Evolutionary conservation across 2,797 vertebrate genomes (phyloP).

Genomic region (Alca torda): DNA sequence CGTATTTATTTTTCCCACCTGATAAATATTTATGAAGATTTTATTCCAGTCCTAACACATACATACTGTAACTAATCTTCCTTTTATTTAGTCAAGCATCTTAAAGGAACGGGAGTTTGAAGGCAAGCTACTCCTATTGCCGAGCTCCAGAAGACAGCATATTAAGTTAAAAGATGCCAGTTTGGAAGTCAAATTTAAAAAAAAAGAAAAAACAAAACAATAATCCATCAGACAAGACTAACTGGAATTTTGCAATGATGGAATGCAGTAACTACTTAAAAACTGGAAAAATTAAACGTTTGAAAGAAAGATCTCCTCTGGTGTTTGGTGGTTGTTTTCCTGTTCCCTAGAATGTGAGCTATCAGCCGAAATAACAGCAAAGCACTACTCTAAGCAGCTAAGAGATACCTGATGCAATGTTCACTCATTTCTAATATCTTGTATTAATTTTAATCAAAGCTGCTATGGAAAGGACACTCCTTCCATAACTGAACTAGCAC

Average conservation of each 20-base stretch:
- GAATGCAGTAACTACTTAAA: background rate
- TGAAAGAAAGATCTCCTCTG: background rate
- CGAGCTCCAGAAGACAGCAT: background rate
- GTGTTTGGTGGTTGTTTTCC: background rate
- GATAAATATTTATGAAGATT: conserved; percentile 42
- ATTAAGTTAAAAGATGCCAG: background rate
- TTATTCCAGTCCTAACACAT: background rate
- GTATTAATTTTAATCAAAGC: background rate
- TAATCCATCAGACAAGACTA: background rate
- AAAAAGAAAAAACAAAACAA: background rate
- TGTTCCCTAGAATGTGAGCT: background rate
- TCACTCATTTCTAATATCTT: background rate
- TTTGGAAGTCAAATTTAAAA: background rate
- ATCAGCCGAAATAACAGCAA: background rate
- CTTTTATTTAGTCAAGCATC: conserved; percentile 10
- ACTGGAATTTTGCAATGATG: background rate
- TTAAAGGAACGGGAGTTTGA: background rate
- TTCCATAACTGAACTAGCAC: background rate
- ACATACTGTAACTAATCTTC: background rate
- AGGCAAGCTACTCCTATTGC: background rate
- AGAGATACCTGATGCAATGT: background rate
- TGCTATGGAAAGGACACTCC: background rate
- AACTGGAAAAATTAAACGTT: background rate
- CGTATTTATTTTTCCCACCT: background rate
- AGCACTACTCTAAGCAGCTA: background rate